Evolutionary conservation across 2,113 vertebrate genomes (phyloP), one percentile per base, ranked within the genome.

Genomic region (Myotis brandtii): DNA sequence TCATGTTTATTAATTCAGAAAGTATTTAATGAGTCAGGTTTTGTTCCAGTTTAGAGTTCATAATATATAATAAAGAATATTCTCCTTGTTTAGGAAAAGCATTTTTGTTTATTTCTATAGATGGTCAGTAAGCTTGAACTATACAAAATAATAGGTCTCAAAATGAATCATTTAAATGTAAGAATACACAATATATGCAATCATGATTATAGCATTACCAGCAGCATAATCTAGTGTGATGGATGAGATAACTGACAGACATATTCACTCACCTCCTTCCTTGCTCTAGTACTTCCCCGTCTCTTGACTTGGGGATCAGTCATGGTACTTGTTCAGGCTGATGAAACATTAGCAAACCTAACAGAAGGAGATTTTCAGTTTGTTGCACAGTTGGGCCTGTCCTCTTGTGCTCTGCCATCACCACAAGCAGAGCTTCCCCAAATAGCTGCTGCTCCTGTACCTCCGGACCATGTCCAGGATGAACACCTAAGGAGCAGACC

Each of bases 1-100:
- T 37, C 16, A 93, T 54, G 7, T 52, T 77, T 80, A 70, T 84
- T 84, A 50, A 70, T 83, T 94, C 75, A 69, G 73, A 56, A 92
- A 67, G 30, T 75, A 80, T 67, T 89, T 81, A 56, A 66, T 40
- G 10, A 91, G 9, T 64, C 18, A 75, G 87, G 16, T 66, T 77
- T 21, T 91, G 9, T 67, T 91, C 0, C 62, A 77, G 43, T 17
- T 10, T 25, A 77, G 37, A 79, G 9, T 34, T 75, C 20, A 84
- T 95, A 30, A 82, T 80, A 14, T 76, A 16, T 76, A 76, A 73
- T 77, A 80, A 83, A 14, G 20, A 67, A 50, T 21, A 87, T 56
- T 79, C 43, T 89, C 43, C 4, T 27, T 88, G 90, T 1, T 70
- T 80, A 85, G 83, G 20, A 76, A 92, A 96, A 86, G 4, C 5